Evolutionary conservation across 2,113 vertebrate genomes (phyloP).

Genomic region (Cynopterus brachyotis): DNA sequence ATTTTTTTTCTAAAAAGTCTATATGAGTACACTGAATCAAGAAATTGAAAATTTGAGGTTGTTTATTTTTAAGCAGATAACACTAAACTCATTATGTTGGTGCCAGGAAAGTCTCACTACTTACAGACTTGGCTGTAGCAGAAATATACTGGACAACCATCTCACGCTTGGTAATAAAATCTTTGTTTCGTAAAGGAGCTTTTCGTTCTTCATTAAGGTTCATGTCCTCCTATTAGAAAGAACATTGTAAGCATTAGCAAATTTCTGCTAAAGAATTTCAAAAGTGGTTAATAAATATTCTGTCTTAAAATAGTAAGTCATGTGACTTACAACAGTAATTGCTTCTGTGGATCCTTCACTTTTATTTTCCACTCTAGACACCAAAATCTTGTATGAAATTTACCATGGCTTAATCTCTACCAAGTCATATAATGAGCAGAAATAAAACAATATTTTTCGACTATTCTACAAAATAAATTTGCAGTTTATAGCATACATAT

Average conservation of each 20-base stretch:
- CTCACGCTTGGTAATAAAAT: constrained; percentile 94
- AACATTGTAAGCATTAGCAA: constrained; percentile 42
- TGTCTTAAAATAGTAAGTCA: constrained; percentile 25
- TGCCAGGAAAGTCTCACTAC: constrained; percentile 77
- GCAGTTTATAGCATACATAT: background rate
- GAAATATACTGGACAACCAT: constrained; percentile 99
- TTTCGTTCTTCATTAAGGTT: constrained; percentile 98
- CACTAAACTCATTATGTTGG: constrained; percentile 77
- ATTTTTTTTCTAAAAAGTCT: constrained; percentile 50
- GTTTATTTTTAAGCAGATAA: constrained; percentile 56
- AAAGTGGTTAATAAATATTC: constrained; percentile 7
- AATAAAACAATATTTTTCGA: background rate
- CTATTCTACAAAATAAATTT: background rate
- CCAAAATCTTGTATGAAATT: background rate
- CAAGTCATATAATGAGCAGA: background rate
- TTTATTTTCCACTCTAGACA: constrained; percentile 15
- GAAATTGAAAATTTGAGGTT: constrained; percentile 20
- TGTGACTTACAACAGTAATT: background rate
- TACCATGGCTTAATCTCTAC: background rate
- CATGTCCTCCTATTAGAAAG: constrained; percentile 94
- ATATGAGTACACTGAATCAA: constrained; percentile 49
- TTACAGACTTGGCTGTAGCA: constrained; percentile 98
- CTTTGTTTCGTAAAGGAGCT: constrained; percentile 94
- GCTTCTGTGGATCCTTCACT: background rate
- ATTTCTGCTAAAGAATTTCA: constrained; percentile 20